Conservation (phyloP, 2,888 invertebrate species). For the Meteorus cinctellus region DNA sequence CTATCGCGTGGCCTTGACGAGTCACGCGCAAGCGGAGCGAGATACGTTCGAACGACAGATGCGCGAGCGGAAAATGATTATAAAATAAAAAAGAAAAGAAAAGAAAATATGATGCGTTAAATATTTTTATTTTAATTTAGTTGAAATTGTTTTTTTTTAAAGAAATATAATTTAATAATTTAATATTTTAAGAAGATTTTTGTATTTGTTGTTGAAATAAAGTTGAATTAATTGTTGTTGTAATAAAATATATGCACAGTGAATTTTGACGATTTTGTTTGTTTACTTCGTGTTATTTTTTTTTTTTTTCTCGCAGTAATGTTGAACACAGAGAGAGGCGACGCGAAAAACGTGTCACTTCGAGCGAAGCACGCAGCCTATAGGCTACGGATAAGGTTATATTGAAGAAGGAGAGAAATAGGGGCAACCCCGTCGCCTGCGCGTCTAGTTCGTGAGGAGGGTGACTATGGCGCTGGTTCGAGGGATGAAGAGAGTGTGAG, state of each 20-base stretch:
- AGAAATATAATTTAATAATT: no score
- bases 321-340: constrained; percentile 31
- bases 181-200: no score
- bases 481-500: constrained; percentile 17
- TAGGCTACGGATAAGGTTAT: constrained; percentile 56
- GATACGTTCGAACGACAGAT: constrained; percentile 1
- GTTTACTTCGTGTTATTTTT: neutral
- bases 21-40: constrained; percentile 43
- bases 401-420: constrained; percentile 46
- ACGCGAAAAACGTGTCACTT: constrained; percentile 53
- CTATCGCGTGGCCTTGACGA: constrained; percentile 41
- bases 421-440: constrained; percentile 29
- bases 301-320: neutral
- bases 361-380: constrained; percentile 52
- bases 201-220: no score
- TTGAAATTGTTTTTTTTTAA: no score
- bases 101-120: neutral
- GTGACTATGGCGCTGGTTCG: constrained; percentile 63
- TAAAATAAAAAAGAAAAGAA: neutral
- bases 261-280: neutral
- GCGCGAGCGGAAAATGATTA: constrained; percentile 3
- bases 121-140: no score
- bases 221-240: no score
- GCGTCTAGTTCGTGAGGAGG: constrained; percentile 58
- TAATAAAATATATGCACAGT: no score